A percentile compares a stretch with the other conserved stretches of the same genome.
phyloP scores from a whole-genome alignment of 2,113 vertebrate species.

The Hiodon alosoides region DNA sequence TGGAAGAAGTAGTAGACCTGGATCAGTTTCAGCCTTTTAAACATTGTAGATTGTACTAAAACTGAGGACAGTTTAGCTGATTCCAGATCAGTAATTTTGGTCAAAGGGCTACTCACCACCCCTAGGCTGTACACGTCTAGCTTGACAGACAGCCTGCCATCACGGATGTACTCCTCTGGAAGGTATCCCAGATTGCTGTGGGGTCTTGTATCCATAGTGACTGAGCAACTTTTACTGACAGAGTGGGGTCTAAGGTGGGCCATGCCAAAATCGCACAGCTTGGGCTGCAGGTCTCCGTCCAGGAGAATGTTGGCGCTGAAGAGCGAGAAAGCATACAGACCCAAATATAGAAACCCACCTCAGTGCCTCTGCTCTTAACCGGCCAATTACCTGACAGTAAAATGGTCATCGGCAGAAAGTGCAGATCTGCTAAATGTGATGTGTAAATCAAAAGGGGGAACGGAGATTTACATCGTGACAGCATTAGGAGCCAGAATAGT shows the following conservation, averaged over 20 bases:
- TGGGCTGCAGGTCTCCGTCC: constrained; percentile 55
- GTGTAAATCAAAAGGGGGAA: too few relatives aligned
- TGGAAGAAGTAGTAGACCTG: too few relatives aligned
- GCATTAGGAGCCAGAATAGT: too few relatives aligned
- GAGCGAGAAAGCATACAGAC: neutral
- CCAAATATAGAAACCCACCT: too few relatives aligned
- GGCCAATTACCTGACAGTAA: too few relatives aligned
- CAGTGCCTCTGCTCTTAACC: too few relatives aligned
- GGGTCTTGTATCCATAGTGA: constrained; percentile 37
- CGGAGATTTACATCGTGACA: too few relatives aligned
- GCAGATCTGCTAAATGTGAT: too few relatives aligned
- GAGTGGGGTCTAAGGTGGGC: constrained; percentile 53
- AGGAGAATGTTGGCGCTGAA: constrained; percentile 59
- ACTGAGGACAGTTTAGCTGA: neutral
- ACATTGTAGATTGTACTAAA: too few relatives aligned
- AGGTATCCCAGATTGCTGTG: constrained; percentile 55
- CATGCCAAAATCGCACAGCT: constrained; percentile 57
- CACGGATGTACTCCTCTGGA: constrained; percentile 62
- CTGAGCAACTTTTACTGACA: constrained; percentile 45
- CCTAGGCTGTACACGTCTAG: constrained; percentile 69
- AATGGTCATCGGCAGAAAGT: too few relatives aligned
- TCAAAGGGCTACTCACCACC: constrained; percentile 46
- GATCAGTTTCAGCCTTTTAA: too few relatives aligned
- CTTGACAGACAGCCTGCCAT: constrained; percentile 56
- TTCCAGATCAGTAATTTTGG: neutral